Percentiles rank a stretch among this genome's conserved stretches.
These are phyloP conservation scores for Drosophila ironensis DNA, from an alignment of 1,140 invertebrate species.

Conservation along the genomic window DNA sequence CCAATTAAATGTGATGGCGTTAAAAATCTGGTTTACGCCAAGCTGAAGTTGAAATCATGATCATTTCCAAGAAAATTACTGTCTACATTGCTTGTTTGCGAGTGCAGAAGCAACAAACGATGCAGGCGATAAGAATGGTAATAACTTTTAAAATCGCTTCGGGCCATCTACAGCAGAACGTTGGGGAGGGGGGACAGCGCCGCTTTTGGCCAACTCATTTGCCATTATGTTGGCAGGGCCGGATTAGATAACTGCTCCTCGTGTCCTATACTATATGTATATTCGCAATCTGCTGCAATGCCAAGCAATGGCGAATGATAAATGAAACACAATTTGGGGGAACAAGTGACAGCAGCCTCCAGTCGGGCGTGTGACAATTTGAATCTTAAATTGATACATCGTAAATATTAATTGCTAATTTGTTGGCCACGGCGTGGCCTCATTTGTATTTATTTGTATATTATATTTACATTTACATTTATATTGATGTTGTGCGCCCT, in stretches of 20 bases:
- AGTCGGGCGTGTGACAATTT: too few relatives aligned
- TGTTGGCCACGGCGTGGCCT: too few relatives aligned
- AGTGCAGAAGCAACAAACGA: constrained; percentile 5
- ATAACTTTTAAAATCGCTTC: constrained; percentile 74
- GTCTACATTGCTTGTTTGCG: background rate
- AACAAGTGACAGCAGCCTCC: too few relatives aligned
- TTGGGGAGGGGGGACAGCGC: background rate
- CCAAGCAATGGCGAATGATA: constrained; percentile 18
- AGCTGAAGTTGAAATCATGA: too few relatives aligned
- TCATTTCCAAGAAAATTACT: background rate
- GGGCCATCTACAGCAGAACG: constrained; percentile 20
- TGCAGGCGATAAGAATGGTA: constrained; percentile 65
- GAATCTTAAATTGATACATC: background rate
- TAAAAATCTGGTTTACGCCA: too few relatives aligned
- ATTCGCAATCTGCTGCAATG: constrained; percentile 14
- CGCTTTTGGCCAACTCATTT: constrained; percentile 53
- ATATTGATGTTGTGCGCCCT: background rate
- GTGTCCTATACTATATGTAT: too few relatives aligned
- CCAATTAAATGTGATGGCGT: too few relatives aligned
- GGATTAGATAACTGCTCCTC: constrained; percentile 42
- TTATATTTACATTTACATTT: background rate
- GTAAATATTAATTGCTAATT: background rate
- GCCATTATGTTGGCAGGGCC: constrained; percentile 42
- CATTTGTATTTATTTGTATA: background rate
- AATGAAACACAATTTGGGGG: constrained; percentile 8